Conservation (phyloP, 1,140 invertebrate species). For the Heliconius eleuchia region DNA sequence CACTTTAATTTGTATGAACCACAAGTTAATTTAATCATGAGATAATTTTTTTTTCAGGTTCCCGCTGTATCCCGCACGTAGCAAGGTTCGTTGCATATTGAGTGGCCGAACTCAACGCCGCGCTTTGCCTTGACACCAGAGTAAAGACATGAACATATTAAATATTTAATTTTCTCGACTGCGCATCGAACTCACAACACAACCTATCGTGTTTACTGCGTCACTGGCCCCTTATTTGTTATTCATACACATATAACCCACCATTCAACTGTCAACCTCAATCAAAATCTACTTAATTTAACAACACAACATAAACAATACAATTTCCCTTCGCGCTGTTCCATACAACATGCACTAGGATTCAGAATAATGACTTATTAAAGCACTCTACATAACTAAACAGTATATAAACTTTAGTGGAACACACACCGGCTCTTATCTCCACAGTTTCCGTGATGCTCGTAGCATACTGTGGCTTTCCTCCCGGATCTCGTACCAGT, state of each 20-base stretch:
- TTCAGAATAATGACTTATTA: conserved; percentile 3
- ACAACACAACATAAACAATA: not conserved
- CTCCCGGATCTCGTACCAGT: conserved; percentile 24
- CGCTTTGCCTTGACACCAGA: too few species aligned
- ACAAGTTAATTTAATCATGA: not conserved
- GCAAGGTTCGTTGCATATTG: too few species aligned
- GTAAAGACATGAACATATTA: too few species aligned
- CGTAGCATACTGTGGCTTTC: conserved; percentile 15
- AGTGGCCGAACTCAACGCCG: too few species aligned
- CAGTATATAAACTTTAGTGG: conserved; percentile 21
- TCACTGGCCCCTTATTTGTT: not conserved
- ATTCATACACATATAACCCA: not conserved
- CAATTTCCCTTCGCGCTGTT: not conserved
- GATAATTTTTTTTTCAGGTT: too few species aligned
- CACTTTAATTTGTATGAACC: not conserved
- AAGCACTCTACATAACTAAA: conserved; percentile 1
- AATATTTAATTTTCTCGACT: too few species aligned
- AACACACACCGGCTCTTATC: conserved; percentile 25
- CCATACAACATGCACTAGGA: not conserved
- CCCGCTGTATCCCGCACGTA: too few species aligned
- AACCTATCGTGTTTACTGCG: too few species aligned
- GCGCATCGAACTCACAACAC: too few species aligned
- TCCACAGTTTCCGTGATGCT: conserved; percentile 31
- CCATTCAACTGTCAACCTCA: not conserved
- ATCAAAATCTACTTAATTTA: conserved; percentile 4